Conservation (phyloP, 30 jellyfish, hydroid and myxozoan genomes). For the Sanderia malayensis region DNA sequence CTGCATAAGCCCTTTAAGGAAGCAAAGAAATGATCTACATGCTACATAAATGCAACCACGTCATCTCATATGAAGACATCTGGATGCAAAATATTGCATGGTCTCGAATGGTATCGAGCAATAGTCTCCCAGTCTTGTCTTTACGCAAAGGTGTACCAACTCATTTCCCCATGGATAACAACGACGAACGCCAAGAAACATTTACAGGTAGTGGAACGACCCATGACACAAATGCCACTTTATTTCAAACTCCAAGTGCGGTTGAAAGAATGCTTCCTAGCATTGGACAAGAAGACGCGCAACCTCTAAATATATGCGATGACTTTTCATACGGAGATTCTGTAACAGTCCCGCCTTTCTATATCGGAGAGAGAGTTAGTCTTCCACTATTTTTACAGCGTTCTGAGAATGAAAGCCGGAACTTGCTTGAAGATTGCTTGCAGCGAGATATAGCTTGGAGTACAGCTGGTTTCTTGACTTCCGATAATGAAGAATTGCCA, state of each 20-base stretch:
- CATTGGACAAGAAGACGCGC: too few species aligned
- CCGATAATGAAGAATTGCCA: not conserved
- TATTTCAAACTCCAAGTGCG: conserved; percentile 13
- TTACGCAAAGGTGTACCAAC: not conserved
- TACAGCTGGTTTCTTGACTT: not conserved
- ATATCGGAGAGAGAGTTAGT: too few species aligned
- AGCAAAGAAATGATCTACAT: not conserved
- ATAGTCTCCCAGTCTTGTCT: not conserved
- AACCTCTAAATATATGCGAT: too few species aligned
- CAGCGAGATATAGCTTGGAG: not conserved
- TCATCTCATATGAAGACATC: not conserved
- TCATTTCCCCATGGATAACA: conserved; percentile 13
- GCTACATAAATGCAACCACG: conserved; percentile 4
- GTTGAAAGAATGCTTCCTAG: too few species aligned
- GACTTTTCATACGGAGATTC: too few species aligned
- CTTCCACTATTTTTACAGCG: too few species aligned
- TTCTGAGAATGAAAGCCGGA: too few species aligned
- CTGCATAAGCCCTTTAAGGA: too few species aligned
- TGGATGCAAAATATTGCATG: conserved; percentile 6
- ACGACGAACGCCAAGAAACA: conserved; percentile 32
- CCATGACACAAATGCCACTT: conserved; percentile 2
- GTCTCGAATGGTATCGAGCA: not conserved
- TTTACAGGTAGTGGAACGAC: conserved; percentile 8
- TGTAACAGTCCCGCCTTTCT: too few species aligned
- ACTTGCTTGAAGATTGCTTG: too few species aligned